A percentile compares a stretch with the other conserved stretches of the same genome.
These are phyloP conservation scores for Gymnodraco acuticeps DNA, from an alignment of 2,797 vertebrate genomes.

Conservation along the genomic window DNA sequence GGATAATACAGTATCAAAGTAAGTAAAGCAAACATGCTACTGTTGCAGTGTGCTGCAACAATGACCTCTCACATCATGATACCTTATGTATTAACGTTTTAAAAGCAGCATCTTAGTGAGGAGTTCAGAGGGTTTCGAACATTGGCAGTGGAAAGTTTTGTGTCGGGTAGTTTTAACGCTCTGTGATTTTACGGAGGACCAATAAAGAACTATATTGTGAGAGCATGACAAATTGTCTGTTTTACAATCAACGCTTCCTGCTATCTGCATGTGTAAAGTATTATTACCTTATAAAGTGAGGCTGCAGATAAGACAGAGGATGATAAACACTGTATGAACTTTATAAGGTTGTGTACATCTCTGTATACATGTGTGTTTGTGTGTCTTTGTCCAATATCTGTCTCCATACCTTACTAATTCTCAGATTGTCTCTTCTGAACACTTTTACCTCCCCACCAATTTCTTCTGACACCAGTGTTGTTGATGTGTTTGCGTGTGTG, in stretches of 20 bases:
- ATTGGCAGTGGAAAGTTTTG: constrained; percentile 39
- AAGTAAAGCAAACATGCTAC: too few species aligned
- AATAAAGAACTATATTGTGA: constrained; percentile 62
- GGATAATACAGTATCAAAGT: too few species aligned
- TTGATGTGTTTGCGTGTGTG: constrained; percentile 12
- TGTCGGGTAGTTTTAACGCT: constrained; percentile 3
- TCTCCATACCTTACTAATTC: background rate
- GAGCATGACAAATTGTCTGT: constrained; percentile 39
- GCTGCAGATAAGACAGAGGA: constrained; percentile 31
- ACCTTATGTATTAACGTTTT: too few species aligned
- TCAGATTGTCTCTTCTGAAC: background rate
- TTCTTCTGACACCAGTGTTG: background rate
- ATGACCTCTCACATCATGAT: too few species aligned
- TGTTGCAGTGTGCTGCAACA: too few species aligned
- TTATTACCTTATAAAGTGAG: constrained; percentile 49
- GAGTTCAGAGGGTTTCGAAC: too few species aligned
- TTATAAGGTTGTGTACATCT: background rate
- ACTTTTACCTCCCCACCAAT: background rate
- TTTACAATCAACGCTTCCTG: constrained; percentile 61
- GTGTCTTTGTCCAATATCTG: background rate
- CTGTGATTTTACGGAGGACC: constrained; percentile 16
- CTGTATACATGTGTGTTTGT: constrained; percentile 14
- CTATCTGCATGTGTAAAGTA: constrained; percentile 50
- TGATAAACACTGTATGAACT: background rate
- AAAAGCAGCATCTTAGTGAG: too few species aligned